A percentile compares a stretch with the other conserved stretches of the same genome.
Conservation (phyloP, 2,797 vertebrate genomes). For the Pangasius larnaudii region DNA sequence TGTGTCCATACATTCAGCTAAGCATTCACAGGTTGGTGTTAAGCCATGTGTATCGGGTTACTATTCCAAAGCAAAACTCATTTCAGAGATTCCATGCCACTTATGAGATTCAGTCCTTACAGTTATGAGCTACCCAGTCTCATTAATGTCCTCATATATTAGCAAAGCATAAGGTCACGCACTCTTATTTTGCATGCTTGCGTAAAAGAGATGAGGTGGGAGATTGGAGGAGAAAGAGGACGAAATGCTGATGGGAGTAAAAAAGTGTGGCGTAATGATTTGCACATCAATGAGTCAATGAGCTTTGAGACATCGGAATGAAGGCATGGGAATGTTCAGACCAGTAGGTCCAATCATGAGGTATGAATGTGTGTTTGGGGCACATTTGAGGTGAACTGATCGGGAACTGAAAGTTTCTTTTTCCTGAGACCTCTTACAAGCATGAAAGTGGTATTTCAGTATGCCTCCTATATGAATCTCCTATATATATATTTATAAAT, state of each 20-base stretch:
- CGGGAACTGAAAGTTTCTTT: background rate
- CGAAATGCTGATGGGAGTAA: background rate
- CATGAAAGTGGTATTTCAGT: background rate
- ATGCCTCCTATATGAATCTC: background rate
- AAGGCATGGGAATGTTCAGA: background rate
- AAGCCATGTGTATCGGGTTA: slow-evolving; percentile 19
- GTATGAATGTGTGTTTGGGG: background rate
- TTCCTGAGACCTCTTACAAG: background rate
- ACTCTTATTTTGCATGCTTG: background rate
- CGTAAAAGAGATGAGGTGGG: background rate
- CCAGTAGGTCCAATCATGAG: background rate
- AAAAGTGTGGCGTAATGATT: background rate
- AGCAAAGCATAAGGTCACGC: background rate
- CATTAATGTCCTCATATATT: background rate
- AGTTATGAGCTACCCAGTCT: background rate
- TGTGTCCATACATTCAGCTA: background rate
- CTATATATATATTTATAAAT: background rate
- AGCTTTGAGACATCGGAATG: background rate
- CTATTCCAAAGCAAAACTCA: background rate
- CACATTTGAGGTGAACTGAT: background rate
- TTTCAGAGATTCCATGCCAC: background rate
- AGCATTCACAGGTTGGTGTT: background rate
- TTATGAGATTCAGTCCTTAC: background rate
- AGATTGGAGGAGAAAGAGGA: background rate
- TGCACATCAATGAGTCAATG: background rate